Conservation (phyloP, 2,888 invertebrate species). For the Lithophane ornitopus region DNA sequence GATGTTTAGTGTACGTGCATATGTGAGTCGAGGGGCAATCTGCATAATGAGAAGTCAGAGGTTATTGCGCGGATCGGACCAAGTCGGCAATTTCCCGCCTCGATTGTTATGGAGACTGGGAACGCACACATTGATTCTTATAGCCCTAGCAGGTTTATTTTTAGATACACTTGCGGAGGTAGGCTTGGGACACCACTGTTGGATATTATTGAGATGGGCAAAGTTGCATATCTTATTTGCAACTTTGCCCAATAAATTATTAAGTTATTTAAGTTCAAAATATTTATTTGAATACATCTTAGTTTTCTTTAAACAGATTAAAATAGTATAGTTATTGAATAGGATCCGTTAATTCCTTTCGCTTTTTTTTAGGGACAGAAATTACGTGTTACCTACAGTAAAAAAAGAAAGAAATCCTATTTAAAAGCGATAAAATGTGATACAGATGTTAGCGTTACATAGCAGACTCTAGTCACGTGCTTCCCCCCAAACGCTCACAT, state of each 20-base stretch:
- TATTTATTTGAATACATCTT: not conserved
- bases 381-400: not conserved
- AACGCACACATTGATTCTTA: constrained; percentile 80
- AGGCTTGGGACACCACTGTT: not conserved
- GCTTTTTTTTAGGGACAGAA: too few relatives aligned
- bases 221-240: not conserved
- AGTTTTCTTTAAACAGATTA: not conserved
- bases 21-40: constrained; percentile 83
- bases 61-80: constrained; percentile 86
- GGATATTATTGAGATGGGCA: not conserved
- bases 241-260: not conserved
- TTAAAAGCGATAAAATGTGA: constrained; percentile 62
- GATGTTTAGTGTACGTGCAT: constrained; percentile 83
- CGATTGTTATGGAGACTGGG: constrained; percentile 83
- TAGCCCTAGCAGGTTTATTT: constrained; percentile 58
- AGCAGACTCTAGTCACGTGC: constrained; percentile 69
- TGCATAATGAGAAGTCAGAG: constrained; percentile 88
- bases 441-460: constrained; percentile 62
- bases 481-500: constrained; percentile 70
- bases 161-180: constrained; percentile 37
- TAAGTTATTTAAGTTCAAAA: not conserved
- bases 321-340: not conserved
- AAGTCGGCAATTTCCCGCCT: constrained; percentile 85
- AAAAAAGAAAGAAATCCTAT: constrained; percentile 36
- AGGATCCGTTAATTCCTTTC: not conserved